Evolutionary conservation across 2,888 invertebrate species (phyloP).

Genomic region (Gryllus longicercus): DNA sequence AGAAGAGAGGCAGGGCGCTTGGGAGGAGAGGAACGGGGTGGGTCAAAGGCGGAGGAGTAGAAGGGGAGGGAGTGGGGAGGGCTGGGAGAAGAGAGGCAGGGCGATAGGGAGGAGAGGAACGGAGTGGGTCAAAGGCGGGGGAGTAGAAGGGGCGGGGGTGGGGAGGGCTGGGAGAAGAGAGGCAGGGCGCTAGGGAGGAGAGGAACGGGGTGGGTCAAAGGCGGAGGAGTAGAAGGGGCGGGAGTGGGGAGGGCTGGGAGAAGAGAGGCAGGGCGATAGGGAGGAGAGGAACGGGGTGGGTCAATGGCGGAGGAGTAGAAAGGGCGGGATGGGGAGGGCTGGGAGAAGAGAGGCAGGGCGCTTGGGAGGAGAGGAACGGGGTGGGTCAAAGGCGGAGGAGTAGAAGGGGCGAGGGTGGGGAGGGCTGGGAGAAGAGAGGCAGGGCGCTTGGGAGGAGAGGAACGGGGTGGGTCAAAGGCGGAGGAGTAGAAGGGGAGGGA

Average conservation of each 20-base stretch:
- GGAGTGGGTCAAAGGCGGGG: background rate
- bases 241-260: background rate
- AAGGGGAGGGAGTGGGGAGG: background rate
- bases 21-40: background rate
- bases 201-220: background rate
- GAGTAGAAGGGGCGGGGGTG: background rate
- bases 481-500: no score
- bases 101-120: background rate
- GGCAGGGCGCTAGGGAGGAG: background rate
- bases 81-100: background rate
- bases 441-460: background rate
- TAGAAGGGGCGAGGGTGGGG: background rate
- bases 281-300: background rate
- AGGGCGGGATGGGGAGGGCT: background rate
- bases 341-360: background rate
- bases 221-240: background rate
- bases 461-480: background rate
- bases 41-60: background rate
- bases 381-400: background rate
- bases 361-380: background rate
- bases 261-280: background rate
- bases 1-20: background rate
- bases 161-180: background rate
- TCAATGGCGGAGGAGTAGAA: background rate
- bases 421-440: background rate